Evolutionary conservation across 1,140 invertebrate species (phyloP).

Genomic region (Orius insidiosus): DNA sequence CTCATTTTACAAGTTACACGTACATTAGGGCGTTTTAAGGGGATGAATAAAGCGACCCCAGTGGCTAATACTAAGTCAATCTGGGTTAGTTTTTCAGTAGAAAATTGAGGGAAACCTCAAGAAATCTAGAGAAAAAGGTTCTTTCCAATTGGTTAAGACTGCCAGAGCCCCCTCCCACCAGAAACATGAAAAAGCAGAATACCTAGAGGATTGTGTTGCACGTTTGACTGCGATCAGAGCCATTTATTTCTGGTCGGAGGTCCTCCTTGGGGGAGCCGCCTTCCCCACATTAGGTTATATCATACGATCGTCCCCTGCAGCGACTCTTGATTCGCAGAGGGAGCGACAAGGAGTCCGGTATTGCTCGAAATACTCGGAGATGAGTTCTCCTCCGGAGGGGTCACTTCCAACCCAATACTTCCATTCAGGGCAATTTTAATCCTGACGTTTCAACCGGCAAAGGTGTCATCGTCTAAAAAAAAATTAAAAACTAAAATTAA

Average conservation of each 20-base stretch:
- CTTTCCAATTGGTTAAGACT: no score
- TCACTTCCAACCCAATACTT: slow-evolving; percentile 69
- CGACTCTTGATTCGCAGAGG: slow-evolving; percentile 45
- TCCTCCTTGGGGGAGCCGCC: slow-evolving; percentile 33
- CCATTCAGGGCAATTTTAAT: slow-evolving; percentile 72
- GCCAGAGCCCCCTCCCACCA: no score
- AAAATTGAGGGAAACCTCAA: no score
- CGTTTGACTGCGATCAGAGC: slow-evolving; percentile 28
- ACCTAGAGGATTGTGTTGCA: no score
- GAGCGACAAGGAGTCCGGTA: slow-evolving; percentile 32
- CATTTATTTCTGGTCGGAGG: slow-evolving; percentile 47
- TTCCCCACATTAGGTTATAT: slow-evolving; percentile 81
- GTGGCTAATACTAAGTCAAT: no score
- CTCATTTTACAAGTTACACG: no score
- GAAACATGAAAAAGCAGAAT: no score
- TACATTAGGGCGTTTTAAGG: no score
- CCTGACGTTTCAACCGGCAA: slow-evolving; percentile 30
- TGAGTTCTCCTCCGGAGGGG: slow-evolving; percentile 55
- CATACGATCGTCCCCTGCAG: slow-evolving; percentile 79
- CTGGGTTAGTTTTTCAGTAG: no score
- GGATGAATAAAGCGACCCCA: no score
- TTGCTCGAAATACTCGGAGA: slow-evolving; percentile 31
- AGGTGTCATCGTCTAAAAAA: slow-evolving; percentile 14
- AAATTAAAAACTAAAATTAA: neutral
- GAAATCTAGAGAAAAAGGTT: no score